Conservation (phyloP, 2,888 invertebrate genomes). For the Cryptocephalus moraei region DNA sequence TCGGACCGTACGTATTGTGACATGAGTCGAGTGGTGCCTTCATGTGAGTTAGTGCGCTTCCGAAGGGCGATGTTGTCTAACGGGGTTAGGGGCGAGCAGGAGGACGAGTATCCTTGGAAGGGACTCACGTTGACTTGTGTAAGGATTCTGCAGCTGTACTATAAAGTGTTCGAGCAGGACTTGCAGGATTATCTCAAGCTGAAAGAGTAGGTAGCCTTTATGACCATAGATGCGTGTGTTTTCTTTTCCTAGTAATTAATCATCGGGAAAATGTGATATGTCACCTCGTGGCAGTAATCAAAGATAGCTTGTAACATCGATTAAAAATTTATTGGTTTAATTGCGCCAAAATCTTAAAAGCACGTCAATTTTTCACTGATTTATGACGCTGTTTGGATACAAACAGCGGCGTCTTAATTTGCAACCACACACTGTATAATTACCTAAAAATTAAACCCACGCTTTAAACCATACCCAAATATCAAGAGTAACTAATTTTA, state of each 20-base stretch:
- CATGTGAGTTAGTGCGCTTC: neutral
- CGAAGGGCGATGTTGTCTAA: neutral
- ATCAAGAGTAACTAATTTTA: neutral
- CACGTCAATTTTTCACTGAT: too few species aligned
- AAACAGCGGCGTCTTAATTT: too few species aligned
- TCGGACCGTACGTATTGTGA: too few species aligned
- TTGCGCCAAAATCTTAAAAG: neutral
- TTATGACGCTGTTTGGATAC: too few species aligned
- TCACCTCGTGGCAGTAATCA: too few species aligned
- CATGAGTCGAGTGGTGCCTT: neutral
- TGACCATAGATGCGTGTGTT: neutral
- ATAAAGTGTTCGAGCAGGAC: slow-evolving; percentile 71
- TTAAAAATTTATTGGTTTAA: neutral
- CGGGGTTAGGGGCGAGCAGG: slow-evolving; percentile 5
- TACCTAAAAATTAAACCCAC: too few species aligned
- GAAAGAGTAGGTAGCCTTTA: slow-evolving; percentile 12
- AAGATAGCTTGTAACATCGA: neutral
- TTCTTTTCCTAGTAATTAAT: neutral
- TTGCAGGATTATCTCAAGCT: slow-evolving; percentile 11
- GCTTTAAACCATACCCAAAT: too few species aligned
- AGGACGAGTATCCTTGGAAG: slow-evolving; percentile 53
- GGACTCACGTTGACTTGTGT: slow-evolving; percentile 75
- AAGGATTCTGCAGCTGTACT: slow-evolving; percentile 73
- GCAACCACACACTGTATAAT: too few species aligned
- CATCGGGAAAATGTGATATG: too few species aligned